Base-by-base conservation (phyloP, 2,888 invertebrate species). In the Aphodius granarius region DNA sequence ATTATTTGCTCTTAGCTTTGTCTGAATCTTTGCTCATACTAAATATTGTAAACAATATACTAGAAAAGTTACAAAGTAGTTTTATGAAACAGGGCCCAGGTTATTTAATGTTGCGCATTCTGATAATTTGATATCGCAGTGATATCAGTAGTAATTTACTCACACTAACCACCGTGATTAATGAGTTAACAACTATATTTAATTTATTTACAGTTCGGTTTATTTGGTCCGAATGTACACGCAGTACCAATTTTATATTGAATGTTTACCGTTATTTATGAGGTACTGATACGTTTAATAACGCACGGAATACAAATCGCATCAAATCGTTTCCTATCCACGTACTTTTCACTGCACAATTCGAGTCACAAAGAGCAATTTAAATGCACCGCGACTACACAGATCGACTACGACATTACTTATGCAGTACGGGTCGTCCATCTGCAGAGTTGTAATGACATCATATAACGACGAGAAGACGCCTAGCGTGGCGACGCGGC, bases 131-230 rank as follows among this genome's bases (percentile, higher is more conserved):
- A n/a, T n/a, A n/a, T n/a, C n/a, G n/a, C n/a, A n/a, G n/a, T n/a
- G n/a, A n/a, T n/a, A n/a, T 43, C 13, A 43, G 13, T 43, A 9
- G 43, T 3, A 43, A 43, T 43, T 43, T 43, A 43, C 43, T 43
- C 9, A n/a, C n/a, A n/a, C n/a, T n/a, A 9, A 43, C 43, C 43
- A 13, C 9, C 13, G 9, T 43, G 43, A 43, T 43, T 43, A 43
- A 43, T 43, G 43, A 43, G 43, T 43, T 43, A 13, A 66, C n/a
- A 66, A 66, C 21, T 15, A 16, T 66, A 66, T 3, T 21, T 15
- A 17, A 66, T 16, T 66, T 66, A 18, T 66, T 66, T 66, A 66
- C 66, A 17, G 66, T 66, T 18, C 66, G 18, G 20, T 66, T 66
- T 66, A 21, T n/a, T n/a, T n/a, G n/a, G n/a, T n/a, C n/a, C n/a